These are phyloP conservation scores for Peromyscus nudipes DNA, from an alignment of 2,797 vertebrate species.

Conservation along the genomic window DNA sequence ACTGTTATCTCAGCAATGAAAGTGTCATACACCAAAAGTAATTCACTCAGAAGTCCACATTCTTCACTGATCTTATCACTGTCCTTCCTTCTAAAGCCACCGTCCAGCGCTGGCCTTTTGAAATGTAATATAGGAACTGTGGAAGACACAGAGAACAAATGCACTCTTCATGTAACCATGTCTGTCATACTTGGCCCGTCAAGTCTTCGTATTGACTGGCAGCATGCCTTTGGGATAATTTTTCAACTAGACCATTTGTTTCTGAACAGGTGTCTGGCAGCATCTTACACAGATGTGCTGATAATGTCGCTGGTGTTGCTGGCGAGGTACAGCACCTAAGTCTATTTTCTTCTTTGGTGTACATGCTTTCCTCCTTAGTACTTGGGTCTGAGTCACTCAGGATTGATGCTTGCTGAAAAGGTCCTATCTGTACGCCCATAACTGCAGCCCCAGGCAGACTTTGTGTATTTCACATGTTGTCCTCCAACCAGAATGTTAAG, in stretches of 20 bases:
- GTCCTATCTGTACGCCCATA: not conserved
- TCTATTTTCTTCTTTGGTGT: constrained; percentile 4
- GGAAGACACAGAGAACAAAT: not conserved
- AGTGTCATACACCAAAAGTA: constrained; percentile 49
- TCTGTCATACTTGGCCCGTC: not conserved
- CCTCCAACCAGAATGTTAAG: not conserved
- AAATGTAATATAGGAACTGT: not conserved
- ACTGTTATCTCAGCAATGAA: constrained; percentile 8
- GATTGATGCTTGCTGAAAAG: constrained; percentile 27
- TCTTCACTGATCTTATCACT: not conserved
- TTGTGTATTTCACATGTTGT: not conserved
- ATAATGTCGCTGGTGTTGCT: not conserved
- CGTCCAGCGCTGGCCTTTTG: not conserved
- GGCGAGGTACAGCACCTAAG: not conserved
- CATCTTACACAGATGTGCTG: not conserved
- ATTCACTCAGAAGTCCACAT: not conserved
- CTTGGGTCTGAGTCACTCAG: constrained; percentile 34
- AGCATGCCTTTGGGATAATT: not conserved
- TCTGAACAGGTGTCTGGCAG: not conserved
- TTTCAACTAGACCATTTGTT: constrained; percentile 7
- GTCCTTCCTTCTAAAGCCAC: constrained; percentile 26
- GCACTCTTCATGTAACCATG: not conserved
- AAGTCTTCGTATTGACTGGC: not conserved
- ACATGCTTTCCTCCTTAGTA: constrained; percentile 40
- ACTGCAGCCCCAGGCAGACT: not conserved